Base-by-base conservation (phyloP, 2,797 vertebrate species). In the Hemibagrus guttatus region DNA sequence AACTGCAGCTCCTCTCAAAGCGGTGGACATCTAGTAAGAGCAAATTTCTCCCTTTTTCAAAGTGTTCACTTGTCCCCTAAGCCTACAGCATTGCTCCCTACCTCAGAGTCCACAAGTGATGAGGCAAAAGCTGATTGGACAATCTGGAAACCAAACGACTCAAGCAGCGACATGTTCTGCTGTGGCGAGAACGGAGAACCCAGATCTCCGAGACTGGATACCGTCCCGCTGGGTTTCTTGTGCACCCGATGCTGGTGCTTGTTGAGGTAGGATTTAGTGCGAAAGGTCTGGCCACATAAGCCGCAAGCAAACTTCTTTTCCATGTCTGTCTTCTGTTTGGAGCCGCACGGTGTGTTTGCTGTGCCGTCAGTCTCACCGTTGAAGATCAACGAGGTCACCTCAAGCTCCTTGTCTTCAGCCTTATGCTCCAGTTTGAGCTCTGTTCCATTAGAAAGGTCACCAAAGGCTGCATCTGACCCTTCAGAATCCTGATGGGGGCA, bases 231-330 rank as follows among this genome's bases (percentile, higher is more conserved):
- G 31, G 87, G 83, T 95, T 97, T 94, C 91, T 97, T 97, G 93
- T 99, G 98, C 91, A 99, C 98, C 94, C 99, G 96, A 94, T 99
- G 97, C 95, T 98, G 97, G 94, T 99, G 98, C 93, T 99, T 99
- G 96, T 98, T 99, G 97, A 99, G 97, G 94, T 99, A 99, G 95
- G 98, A 99, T 95, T 98, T 99, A 61, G 98, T 99, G 91, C 98
- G 97, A 95, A 99, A 99, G 92, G 98, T 97, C 95, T 98, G 98
- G 91, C 98, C 97, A 0, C 98, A 99, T 85, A 98, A 97, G 6
- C 96, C 95, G 87, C 98, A 99, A 31, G 93, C 96, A 93, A 98
- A 98, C 92, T 98, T 99, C 95, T 97, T 99, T 90, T 99, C 98
- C 9, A 95, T 95, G 82, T 98, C 98, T 0, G 94, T 92, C 93